A percentile compares a stretch with the other conserved stretches of the same genome.
Conservation (phyloP, 2,113 vertebrate species). For the Melospiza georgiana region DNA sequence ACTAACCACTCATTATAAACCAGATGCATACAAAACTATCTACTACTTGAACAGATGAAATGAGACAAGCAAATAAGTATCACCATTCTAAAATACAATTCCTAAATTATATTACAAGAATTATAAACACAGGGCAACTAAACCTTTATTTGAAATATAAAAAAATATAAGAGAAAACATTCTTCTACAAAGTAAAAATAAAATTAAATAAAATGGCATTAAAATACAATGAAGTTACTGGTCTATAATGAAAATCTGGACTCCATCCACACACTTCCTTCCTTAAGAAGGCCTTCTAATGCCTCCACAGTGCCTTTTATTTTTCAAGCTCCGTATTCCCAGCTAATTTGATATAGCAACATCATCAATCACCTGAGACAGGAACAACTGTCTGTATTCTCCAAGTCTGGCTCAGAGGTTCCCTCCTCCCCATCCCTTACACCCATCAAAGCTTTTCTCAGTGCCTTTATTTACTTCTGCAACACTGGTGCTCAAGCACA, state of each 20-base stretch:
- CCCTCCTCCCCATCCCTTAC: not conserved
- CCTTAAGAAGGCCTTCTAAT: conserved; percentile 50
- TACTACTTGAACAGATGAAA: conserved; percentile 62
- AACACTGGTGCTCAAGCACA: not conserved
- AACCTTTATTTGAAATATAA: conserved; percentile 44
- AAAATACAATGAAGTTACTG: conserved; percentile 48
- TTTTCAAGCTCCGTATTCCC: conserved; percentile 69
- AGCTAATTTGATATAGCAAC: conserved; percentile 78
- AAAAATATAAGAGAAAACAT: conserved; percentile 29
- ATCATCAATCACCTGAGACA: conserved; percentile 77
- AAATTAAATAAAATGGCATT: conserved; percentile 56
- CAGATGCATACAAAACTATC: conserved; percentile 32
- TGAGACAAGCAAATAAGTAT: conserved; percentile 44
- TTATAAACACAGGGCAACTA: conserved; percentile 3
- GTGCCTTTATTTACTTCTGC: not conserved
- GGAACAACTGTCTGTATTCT: conserved; percentile 51
- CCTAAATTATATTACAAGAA: conserved; percentile 14
- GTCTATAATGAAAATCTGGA: conserved; percentile 59
- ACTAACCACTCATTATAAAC: conserved; percentile 67
- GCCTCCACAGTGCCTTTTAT: conserved; percentile 50
- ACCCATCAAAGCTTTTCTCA: conserved; percentile 1
- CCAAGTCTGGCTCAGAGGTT: not conserved
- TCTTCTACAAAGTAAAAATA: conserved; percentile 52
- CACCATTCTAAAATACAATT: not conserved
- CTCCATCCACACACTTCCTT: conserved; percentile 31